Evolutionary conservation across 2,113 vertebrate species (phyloP).

Genomic region (Condylura cristata): DNA sequence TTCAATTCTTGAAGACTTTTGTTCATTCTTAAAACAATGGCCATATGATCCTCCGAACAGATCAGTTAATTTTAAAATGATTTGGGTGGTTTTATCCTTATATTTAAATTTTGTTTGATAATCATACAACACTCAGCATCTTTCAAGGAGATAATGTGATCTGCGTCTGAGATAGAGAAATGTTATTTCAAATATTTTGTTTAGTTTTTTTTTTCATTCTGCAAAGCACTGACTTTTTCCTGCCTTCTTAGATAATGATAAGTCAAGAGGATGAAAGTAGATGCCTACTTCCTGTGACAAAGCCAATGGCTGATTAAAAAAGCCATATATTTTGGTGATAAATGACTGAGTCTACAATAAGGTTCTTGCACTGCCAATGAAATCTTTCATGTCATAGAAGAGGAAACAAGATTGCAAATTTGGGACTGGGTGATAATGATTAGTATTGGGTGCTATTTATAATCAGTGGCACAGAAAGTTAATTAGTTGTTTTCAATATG

Average conservation of each 20-base stretch:
- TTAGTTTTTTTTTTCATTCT: not conserved
- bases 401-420: constrained; percentile 77
- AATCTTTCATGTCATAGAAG: constrained; percentile 83
- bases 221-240: constrained; percentile 61
- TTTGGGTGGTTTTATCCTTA: constrained; percentile 4
- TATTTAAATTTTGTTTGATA: not conserved
- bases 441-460: constrained; percentile 79
- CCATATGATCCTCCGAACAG: not conserved
- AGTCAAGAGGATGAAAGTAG: constrained; percentile 66
- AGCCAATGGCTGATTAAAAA: constrained; percentile 81
- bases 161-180: constrained; percentile 12
- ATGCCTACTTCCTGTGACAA: constrained; percentile 71
- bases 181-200: constrained; percentile 49
- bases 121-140: not conserved
- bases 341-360: constrained; percentile 77
- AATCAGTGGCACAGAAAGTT: constrained; percentile 79
- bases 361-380: constrained; percentile 76
- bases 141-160: constrained; percentile 49
- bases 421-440: constrained; percentile 68
- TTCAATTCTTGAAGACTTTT: constrained; percentile 33
- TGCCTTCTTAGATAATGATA: constrained; percentile 72
- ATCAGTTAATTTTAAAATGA: not conserved
- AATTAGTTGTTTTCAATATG: constrained; percentile 75
- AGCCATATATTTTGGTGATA: constrained; percentile 76
- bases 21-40: constrained; percentile 23